Evolutionary conservation across 1,140 invertebrate species (phyloP).

Genomic region (Drosophila novamexicana): DNA sequence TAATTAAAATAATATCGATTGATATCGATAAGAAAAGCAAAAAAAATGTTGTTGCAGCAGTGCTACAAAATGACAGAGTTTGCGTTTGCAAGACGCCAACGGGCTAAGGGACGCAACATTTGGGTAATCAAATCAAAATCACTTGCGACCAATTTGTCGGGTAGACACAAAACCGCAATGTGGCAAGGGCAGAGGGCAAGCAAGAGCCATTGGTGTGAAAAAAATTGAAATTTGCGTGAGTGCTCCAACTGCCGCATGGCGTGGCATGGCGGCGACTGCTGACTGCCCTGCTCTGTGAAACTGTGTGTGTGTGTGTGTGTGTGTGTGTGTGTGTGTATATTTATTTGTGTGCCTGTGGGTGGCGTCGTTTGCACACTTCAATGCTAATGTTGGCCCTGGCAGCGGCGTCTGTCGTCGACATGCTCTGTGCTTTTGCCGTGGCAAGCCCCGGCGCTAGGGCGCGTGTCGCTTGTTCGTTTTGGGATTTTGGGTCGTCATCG

Average conservation of each 20-base stretch:
- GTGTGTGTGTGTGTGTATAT: constrained; percentile 16
- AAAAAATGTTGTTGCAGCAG: background rate
- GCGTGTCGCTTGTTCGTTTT: constrained; percentile 82
- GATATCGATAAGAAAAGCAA: constrained; percentile 1
- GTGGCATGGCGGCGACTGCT: constrained; percentile 29
- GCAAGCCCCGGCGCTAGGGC: constrained; percentile 54
- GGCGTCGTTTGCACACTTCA: constrained; percentile 83
- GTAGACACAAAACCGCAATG: constrained; percentile 60
- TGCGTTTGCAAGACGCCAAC: background rate
- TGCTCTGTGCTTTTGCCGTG: constrained; percentile 57
- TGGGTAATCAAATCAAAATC: background rate
- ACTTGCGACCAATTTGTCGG: constrained; percentile 42
- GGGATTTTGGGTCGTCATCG: constrained; percentile 65
- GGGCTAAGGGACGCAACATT: background rate
- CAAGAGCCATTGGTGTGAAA: constrained; percentile 81
- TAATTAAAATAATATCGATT: background rate
- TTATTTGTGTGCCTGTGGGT: constrained; percentile 62
- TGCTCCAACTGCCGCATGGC: constrained; percentile 76
- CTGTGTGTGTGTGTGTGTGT: constrained; percentile 13
- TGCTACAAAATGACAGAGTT: background rate
- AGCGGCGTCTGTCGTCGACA: constrained; percentile 81
- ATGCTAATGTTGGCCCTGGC: constrained; percentile 83
- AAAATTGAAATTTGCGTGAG: constrained; percentile 84
- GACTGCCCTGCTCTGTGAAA: constrained; percentile 41
- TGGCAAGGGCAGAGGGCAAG: constrained; percentile 73